Conservation (phyloP, 2,888 invertebrate species). For the Matsumyia berberina region DNA sequence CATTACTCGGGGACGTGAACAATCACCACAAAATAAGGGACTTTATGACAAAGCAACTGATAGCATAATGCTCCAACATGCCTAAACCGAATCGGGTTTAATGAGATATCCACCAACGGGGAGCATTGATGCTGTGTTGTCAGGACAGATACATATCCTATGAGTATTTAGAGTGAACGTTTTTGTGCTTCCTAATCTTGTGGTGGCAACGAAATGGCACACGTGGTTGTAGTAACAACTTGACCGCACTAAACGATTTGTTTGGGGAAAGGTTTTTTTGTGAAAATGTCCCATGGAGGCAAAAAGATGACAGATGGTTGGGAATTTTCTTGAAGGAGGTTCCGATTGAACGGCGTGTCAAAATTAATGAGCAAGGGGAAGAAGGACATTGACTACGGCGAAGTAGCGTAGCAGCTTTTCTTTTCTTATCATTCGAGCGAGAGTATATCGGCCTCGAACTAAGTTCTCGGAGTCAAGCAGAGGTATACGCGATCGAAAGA, state of each 20-base stretch:
- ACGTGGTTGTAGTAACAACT: constrained; percentile 8
- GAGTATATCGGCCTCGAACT: too few relatives aligned
- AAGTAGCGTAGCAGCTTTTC: too few relatives aligned
- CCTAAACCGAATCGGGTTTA: constrained; percentile 2
- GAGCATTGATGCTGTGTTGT: background rate
- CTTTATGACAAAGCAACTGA: constrained; percentile 28
- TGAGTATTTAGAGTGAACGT: background rate
- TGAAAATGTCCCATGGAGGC: too few relatives aligned
- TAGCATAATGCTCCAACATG: constrained; percentile 33
- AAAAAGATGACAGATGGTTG: too few relatives aligned
- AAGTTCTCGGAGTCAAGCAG: too few relatives aligned
- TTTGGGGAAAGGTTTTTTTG: background rate
- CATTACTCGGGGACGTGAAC: background rate
- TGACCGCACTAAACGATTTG: background rate
- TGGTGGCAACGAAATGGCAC: background rate
- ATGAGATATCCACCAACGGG: background rate
- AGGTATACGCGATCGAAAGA: too few relatives aligned
- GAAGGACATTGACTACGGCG: too few relatives aligned
- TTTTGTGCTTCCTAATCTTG: background rate
- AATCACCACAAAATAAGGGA: constrained; percentile 34
- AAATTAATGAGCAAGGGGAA: too few relatives aligned
- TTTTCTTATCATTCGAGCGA: too few relatives aligned
- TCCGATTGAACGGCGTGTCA: too few relatives aligned
- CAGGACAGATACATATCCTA: background rate
- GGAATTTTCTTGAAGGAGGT: too few relatives aligned